Evolutionary conservation across 2,888 invertebrate genomes (phyloP).

Genomic region (Pristionchus japonicus): DNA sequence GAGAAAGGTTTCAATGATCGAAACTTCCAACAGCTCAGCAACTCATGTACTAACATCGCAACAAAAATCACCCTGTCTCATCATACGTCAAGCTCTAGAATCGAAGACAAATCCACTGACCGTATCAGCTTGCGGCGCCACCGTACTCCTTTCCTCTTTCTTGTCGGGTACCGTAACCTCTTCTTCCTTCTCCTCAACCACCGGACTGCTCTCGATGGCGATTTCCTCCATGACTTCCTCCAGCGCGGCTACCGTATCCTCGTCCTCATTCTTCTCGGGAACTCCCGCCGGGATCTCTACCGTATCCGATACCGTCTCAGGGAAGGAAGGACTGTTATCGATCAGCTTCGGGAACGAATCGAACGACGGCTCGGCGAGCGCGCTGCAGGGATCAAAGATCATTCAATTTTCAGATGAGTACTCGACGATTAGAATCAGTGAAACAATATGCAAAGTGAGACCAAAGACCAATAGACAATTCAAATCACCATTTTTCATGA

Average conservation of each 20-base stretch:
- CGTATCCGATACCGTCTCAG: background rate
- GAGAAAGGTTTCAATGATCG: no score
- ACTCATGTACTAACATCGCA: no score
- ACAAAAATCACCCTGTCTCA: background rate
- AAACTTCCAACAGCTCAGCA: no score
- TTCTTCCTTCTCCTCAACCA: background rate
- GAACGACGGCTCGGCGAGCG: background rate
- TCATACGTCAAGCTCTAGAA: background rate
- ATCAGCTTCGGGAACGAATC: conserved; percentile 22
- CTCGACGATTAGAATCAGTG: no score
- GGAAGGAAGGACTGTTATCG: background rate
- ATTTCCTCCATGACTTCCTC: conserved; percentile 10
- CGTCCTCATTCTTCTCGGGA: background rate
- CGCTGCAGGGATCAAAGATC: background rate
- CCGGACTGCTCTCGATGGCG: background rate
- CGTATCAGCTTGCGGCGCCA: background rate
- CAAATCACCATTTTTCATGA: background rate
- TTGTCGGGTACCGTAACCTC: conserved; percentile 9
- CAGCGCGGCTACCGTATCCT: conserved; percentile 33
- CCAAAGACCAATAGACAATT: no score
- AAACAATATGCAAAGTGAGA: no score
- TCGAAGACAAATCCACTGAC: background rate
- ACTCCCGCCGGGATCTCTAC: background rate
- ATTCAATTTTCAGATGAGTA: background rate
- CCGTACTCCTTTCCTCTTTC: background rate